Conservation (phyloP, 92 coral and sea anemone genomes). For the Heteractis magnifica region DNA sequence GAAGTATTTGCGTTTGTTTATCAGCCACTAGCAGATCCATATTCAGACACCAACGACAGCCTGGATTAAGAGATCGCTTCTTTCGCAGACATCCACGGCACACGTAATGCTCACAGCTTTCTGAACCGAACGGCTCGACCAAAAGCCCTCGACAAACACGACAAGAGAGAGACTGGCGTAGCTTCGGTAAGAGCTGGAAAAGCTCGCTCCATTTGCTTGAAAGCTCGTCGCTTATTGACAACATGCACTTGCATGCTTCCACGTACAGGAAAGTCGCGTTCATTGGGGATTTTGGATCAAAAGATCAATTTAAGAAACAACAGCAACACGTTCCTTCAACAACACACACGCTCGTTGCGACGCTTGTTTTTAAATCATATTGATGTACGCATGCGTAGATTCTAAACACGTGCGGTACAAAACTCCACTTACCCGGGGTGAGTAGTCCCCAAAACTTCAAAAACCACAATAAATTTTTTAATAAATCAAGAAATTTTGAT, state of each 20-base stretch:
- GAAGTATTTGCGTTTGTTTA: slow-evolving; percentile 76
- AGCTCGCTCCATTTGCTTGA: slow-evolving; percentile 77
- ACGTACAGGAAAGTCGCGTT: slow-evolving; percentile 96
- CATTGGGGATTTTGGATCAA: slow-evolving; percentile 34
- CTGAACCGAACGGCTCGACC: slow-evolving; percentile 91
- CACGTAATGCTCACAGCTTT: slow-evolving; percentile 87
- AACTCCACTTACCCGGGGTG: not conserved
- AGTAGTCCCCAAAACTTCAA: not conserved
- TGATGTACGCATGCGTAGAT: slow-evolving; percentile 16
- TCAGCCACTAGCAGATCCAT: slow-evolving; percentile 77
- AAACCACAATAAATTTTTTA: not conserved
- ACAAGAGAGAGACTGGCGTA: slow-evolving; percentile 86
- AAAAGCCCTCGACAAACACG: slow-evolving; percentile 94
- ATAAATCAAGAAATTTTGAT: not conserved
- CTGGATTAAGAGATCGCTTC: slow-evolving; percentile 91
- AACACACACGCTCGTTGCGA: not conserved
- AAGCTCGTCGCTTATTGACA: slow-evolving; percentile 58
- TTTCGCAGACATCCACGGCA: slow-evolving; percentile 87
- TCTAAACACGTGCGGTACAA: slow-evolving; percentile 14
- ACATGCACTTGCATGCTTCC: slow-evolving; percentile 93
- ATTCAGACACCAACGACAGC: slow-evolving; percentile 97
- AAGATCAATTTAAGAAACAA: slow-evolving; percentile 5
- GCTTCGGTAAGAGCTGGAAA: slow-evolving; percentile 75
- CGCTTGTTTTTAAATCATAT: slow-evolving; percentile 19
- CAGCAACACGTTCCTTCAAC: slow-evolving; percentile 12